Percentiles rank a stretch among this genome's conserved stretches.
Evolutionary conservation across 2,113 vertebrate genomes (phyloP).

Genomic region (Gorsachius goisagi): DNA sequence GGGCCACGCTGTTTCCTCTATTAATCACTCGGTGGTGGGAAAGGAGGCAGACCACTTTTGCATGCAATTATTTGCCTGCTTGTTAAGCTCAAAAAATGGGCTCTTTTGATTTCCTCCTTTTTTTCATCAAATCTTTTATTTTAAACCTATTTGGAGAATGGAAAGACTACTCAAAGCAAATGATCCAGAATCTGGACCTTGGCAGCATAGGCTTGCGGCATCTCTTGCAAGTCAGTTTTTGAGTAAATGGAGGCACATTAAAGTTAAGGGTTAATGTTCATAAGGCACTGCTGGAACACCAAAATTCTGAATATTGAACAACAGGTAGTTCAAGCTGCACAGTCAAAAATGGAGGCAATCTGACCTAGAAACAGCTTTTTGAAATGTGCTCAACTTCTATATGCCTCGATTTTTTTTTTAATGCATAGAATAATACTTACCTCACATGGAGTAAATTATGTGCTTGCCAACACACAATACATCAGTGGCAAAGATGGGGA

Average conservation of each 20-base stretch:
- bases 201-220: not conserved
- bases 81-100: not conserved
- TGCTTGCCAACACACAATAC: not conserved
- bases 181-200: not conserved
- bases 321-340: not conserved
- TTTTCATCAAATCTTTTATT: not conserved
- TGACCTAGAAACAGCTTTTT: not conserved
- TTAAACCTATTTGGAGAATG: not conserved
- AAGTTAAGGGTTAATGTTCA: not conserved
- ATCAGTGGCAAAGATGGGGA: not conserved
- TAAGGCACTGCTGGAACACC: not conserved
- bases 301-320: not conserved
- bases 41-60: not conserved
- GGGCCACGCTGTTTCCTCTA: not conserved
- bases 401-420: not conserved
- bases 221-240: not conserved
- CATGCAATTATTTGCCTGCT: not conserved
- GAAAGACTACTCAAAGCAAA: not conserved
- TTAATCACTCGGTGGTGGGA: not conserved
- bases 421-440: not conserved
- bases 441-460: slow-evolving; percentile 13
- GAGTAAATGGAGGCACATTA: not conserved
- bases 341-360: not conserved
- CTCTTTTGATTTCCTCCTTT: not conserved
- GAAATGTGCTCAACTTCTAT: not conserved